A percentile compares a stretch with the other conserved stretches of the same genome.
phyloP scores from a whole-genome alignment of 2,888 invertebrate genomes.

The Sminthurides aquaticus region DNA sequence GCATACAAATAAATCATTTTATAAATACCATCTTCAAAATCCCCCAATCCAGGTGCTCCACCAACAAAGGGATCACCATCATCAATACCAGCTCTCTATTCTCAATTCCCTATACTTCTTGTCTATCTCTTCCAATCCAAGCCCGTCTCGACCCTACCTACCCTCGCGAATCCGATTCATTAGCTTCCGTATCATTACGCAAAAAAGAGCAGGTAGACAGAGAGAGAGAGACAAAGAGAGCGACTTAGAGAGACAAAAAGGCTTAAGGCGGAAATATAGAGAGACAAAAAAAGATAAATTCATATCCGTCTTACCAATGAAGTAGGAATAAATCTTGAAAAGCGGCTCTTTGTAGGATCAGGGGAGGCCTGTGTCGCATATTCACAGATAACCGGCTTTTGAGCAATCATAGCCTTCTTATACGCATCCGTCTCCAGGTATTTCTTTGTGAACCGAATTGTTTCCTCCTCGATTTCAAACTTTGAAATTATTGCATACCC shows the following conservation, averaged over 20 bases:
- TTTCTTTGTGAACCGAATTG: conserved; percentile 45
- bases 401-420: conserved; percentile 47
- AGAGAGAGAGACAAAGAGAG: too few relatives aligned
- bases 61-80: too few relatives aligned
- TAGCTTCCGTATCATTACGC: too few relatives aligned
- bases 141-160: too few relatives aligned
- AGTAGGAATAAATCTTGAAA: conserved; percentile 45
- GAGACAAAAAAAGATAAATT: too few relatives aligned
- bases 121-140: too few relatives aligned
- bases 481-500: conserved; percentile 50
- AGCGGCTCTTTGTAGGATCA: conserved; percentile 51
- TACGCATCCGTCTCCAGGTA: conserved; percentile 50
- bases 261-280: neutral
- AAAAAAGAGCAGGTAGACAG: too few relatives aligned
- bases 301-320: conserved; percentile 28
- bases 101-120: too few relatives aligned
- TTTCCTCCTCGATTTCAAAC: conserved; percentile 44
- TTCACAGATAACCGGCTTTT: conserved; percentile 49
- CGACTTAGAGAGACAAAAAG: neutral
- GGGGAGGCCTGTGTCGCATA: conserved; percentile 50
- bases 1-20: too few relatives aligned
- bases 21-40: too few relatives aligned
- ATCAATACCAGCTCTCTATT: too few relatives aligned
- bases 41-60: too few relatives aligned
- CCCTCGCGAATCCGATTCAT: neutral